A percentile compares a stretch with the other conserved stretches of the same genome.
Conservation (phyloP, 2,888 invertebrate species). For the Nasonia oneida region DNA sequence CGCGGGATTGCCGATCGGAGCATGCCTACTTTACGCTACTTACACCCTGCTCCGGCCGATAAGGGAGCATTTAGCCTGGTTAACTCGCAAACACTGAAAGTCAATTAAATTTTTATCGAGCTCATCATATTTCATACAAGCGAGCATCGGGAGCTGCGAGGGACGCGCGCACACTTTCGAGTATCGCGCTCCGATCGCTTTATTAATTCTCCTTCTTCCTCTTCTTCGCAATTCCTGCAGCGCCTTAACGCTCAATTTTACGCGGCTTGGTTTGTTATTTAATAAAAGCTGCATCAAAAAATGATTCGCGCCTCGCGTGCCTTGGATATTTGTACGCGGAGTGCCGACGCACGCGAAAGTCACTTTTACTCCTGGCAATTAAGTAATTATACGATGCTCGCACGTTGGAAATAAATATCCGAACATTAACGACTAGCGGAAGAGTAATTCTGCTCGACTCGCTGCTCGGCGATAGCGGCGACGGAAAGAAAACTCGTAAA, state of each 20-base stretch:
- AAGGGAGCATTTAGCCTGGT: slow-evolving; percentile 58
- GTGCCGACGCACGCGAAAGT: slow-evolving; percentile 31
- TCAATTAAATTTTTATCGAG: slow-evolving; percentile 63
- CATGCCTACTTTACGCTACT: slow-evolving; percentile 60
- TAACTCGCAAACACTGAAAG: slow-evolving; percentile 60
- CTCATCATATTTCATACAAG: background rate
- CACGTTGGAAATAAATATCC: slow-evolving; percentile 44
- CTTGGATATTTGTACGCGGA: slow-evolving; percentile 3
- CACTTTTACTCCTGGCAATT: slow-evolving; percentile 38
- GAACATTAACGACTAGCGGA: slow-evolving; percentile 41
- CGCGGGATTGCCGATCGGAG: slow-evolving; percentile 41
- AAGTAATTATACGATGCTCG: slow-evolving; percentile 35
- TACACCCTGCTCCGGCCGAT: slow-evolving; percentile 40
- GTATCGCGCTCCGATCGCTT: slow-evolving; percentile 13
- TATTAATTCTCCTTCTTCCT: background rate
- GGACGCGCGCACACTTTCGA: background rate
- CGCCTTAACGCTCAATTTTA: background rate
- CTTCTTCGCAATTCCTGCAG: no score
- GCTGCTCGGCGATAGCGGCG: background rate
- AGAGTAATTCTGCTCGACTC: background rate
- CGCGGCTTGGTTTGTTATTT: background rate
- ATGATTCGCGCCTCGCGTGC: background rate
- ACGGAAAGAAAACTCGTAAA: slow-evolving; percentile 29
- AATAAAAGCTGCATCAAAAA: background rate
- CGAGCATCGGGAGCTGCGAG: no score